Percentiles rank a stretch among this genome's conserved stretches.
Evolutionary conservation across 2,888 invertebrate genomes (phyloP).

Genomic region (Hirtodrosophila trivittata): DNA sequence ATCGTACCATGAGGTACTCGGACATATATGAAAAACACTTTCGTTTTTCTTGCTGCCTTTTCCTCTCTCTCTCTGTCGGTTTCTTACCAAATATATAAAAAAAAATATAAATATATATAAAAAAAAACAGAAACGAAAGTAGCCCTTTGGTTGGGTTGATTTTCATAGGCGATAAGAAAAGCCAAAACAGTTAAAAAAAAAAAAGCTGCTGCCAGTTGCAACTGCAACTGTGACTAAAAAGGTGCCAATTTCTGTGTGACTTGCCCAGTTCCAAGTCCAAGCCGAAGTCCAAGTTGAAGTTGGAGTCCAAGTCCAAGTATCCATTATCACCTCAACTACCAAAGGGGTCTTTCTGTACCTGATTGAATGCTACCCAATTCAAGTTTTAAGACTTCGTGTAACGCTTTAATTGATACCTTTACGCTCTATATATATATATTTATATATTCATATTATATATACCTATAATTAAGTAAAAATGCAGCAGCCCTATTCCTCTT

Average conservation of each 20-base stretch:
- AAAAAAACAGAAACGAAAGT: slow-evolving; percentile 51
- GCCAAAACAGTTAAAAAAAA: slow-evolving; percentile 21
- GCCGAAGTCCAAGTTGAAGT: slow-evolving; percentile 2
- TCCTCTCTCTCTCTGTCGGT: neutral
- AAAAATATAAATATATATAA: slow-evolving; percentile 34
- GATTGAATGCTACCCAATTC: slow-evolving; percentile 10
- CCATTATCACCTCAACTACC: slow-evolving; percentile 44
- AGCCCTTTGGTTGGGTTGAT: slow-evolving; percentile 47
- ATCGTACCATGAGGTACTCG: slow-evolving; percentile 33
- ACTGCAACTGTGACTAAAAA: slow-evolving; percentile 8
- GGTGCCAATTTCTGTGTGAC: slow-evolving; percentile 38
- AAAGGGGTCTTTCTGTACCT: slow-evolving; percentile 1
- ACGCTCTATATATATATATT: neutral
- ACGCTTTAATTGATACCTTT: slow-evolving; percentile 29
- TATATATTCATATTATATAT: neutral
- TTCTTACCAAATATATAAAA: slow-evolving; percentile 3
- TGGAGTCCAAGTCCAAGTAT: neutral
- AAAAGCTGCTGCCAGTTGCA: slow-evolving; percentile 7
- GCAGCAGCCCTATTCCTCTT: neutral
- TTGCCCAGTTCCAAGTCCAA: slow-evolving; percentile 10
- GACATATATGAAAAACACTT: slow-evolving; percentile 69
- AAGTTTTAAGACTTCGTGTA: slow-evolving; percentile 1
- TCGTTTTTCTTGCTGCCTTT: slow-evolving; percentile 49
- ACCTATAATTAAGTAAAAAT: slow-evolving; percentile 15
- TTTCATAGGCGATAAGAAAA: slow-evolving; percentile 54